Conservation (phyloP, 1,140 invertebrate genomes). For the Vollenhovia emeryi region DNA sequence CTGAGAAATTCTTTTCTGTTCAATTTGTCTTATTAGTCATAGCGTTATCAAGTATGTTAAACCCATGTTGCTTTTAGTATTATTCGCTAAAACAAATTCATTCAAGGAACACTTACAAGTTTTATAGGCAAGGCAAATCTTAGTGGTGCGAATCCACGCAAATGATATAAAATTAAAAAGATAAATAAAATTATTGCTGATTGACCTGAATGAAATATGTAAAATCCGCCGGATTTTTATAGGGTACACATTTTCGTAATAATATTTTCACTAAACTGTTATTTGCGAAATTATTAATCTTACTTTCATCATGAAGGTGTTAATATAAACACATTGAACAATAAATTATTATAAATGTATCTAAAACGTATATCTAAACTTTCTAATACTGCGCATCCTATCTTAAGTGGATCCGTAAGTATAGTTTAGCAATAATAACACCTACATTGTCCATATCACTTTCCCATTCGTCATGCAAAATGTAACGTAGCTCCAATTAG, state of each 20-base stretch:
- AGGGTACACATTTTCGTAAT: neutral
- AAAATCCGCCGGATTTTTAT: neutral
- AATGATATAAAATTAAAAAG: too few species aligned
- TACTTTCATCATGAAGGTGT: constrained; percentile 1
- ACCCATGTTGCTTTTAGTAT: neutral
- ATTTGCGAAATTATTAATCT: constrained; percentile 14
- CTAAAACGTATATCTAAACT: constrained; percentile 38
- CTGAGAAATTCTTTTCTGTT: neutral
- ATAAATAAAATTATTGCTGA: neutral
- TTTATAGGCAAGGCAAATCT: neutral
- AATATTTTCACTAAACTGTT: neutral
- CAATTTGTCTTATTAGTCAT: neutral
- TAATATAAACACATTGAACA: constrained; percentile 20
- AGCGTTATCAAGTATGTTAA: neutral
- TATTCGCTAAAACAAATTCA: neutral
- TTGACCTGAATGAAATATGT: neutral
- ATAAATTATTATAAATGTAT: constrained; percentile 38
- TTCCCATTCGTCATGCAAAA: constrained; percentile 11
- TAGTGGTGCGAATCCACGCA: neutral
- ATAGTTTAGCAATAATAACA: constrained; percentile 38
- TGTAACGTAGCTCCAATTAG: constrained; percentile 16
- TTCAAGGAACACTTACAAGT: neutral
- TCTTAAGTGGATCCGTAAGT: constrained; percentile 6
- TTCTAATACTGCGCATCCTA: constrained; percentile 31
- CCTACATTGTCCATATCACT: neutral